phyloP scores from a whole-genome alignment of 1,140 invertebrate species.

The Araneus ventricosus region DNA sequence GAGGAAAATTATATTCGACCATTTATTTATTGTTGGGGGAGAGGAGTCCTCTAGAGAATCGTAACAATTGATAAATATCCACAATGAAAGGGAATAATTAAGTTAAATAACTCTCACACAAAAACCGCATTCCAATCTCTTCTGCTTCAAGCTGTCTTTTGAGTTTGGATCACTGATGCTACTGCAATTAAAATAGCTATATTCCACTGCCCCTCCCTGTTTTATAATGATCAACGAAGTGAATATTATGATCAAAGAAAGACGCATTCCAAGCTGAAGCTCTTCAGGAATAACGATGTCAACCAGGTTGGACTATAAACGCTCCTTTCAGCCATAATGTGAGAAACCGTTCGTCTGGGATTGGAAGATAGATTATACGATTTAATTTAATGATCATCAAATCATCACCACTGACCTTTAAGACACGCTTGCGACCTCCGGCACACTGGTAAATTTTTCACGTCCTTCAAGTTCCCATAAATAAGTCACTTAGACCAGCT shows the following conservation, averaged over 20 bases:
- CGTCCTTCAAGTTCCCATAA: conserved; percentile 62
- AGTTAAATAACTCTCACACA: neutral
- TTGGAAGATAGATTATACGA: conserved; percentile 63
- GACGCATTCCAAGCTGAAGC: conserved; percentile 27
- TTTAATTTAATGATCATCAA: conserved; percentile 71
- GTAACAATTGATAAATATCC: no score
- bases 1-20: no score
- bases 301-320: conserved; percentile 24
- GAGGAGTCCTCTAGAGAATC: no score
- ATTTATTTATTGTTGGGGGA: no score
- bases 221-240: conserved; percentile 56
- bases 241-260: conserved; percentile 28
- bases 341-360: conserved; percentile 47
- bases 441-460: conserved; percentile 62
- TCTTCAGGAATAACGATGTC: conserved; percentile 42
- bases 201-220: conserved; percentile 38
- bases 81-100: neutral
- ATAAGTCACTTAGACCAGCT: conserved; percentile 66
- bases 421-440: conserved; percentile 62
- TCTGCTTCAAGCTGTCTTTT: neutral
- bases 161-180: neutral
- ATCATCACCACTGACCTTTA: conserved; percentile 67
- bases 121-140: conserved; percentile 30
- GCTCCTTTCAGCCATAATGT: conserved; percentile 51
- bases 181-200: conserved; percentile 38